A percentile compares a stretch with the other conserved stretches of the same genome.
These are phyloP conservation scores for Itoplectis maculator DNA, from an alignment of 2,888 invertebrate species.

Conservation along the genomic window DNA sequence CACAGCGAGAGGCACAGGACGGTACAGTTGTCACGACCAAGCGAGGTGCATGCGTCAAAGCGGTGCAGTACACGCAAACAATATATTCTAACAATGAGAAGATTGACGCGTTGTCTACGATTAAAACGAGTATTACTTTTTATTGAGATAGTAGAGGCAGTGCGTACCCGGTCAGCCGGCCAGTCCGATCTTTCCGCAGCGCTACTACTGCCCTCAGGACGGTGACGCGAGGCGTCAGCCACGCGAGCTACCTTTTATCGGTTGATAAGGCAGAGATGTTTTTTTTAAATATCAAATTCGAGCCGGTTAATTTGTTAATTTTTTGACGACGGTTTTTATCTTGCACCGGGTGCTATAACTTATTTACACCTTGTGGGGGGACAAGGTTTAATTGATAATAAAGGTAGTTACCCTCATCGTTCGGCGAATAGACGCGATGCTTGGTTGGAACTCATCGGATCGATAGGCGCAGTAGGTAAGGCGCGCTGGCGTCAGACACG, in stretches of 20 bases:
- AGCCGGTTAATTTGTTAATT: no score
- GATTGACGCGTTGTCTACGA: slow-evolving; percentile 44
- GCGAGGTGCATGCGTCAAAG: slow-evolving; percentile 44
- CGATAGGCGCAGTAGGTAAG: slow-evolving; percentile 8
- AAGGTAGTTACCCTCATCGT: not conserved
- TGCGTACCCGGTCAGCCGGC: slow-evolving; percentile 71
- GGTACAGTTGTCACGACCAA: slow-evolving; percentile 34
- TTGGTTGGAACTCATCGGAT: not conserved
- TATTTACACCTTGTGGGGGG: no score
- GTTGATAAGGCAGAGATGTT: slow-evolving; percentile 25
- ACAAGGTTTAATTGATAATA: not conserved
- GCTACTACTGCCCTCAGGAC: slow-evolving; percentile 69
- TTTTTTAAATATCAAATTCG: no score
- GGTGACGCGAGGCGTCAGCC: slow-evolving; percentile 31
- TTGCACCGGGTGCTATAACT: no score
- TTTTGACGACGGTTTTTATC: no score
- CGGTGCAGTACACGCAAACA: slow-evolving; percentile 31
- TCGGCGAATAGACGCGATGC: not conserved
- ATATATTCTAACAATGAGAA: slow-evolving; percentile 19
- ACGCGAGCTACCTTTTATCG: slow-evolving; percentile 20
- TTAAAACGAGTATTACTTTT: slow-evolving; percentile 37
- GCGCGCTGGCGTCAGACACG: not conserved
- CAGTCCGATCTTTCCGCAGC: slow-evolving; percentile 68
- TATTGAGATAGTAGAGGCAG: slow-evolving; percentile 61
- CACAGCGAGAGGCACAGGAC: slow-evolving; percentile 13